Percentiles rank a stretch among this genome's conserved stretches.
Evolutionary conservation across 2,113 vertebrate species (phyloP).

Genomic region (Brachyhypopomus gauderio): DNA sequence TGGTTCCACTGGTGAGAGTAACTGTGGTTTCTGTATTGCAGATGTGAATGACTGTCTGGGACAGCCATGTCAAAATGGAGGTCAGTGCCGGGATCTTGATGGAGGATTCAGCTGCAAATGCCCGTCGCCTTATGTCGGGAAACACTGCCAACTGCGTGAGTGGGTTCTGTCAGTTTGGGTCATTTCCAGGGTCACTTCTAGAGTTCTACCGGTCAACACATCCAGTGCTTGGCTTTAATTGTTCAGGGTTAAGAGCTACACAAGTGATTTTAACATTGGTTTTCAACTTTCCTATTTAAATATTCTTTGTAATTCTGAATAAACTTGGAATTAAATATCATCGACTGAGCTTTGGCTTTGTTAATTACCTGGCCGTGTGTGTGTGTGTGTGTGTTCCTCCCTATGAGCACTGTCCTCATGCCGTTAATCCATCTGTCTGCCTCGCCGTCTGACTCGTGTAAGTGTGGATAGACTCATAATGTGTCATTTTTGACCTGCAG

Average conservation of each 20-base stretch:
- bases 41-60: constrained; percentile 77
- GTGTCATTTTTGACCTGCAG: constrained; percentile 65
- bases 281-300: background rate
- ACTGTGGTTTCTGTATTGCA: constrained; percentile 47
- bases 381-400: constrained; percentile 20
- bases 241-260: no score
- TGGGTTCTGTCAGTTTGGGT: constrained; percentile 32
- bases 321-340: background rate
- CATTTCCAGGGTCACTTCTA: background rate
- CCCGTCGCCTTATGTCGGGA: constrained; percentile 82
- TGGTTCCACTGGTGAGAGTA: background rate
- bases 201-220: no score
- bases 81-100: constrained; percentile 74
- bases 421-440: constrained; percentile 49
- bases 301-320: constrained; percentile 2
- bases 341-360: background rate
- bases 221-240: no score
- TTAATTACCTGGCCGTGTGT: background rate
- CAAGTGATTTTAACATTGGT: no score
- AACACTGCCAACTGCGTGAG: constrained; percentile 77
- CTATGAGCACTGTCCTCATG: constrained; percentile 34
- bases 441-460: constrained; percentile 12
- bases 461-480: constrained; percentile 12
- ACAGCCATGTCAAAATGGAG: constrained; percentile 81
- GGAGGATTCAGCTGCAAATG: constrained; percentile 81